phyloP scores from a whole-genome alignment of 2,888 invertebrate genomes.

The Smittia sp. region DNA sequence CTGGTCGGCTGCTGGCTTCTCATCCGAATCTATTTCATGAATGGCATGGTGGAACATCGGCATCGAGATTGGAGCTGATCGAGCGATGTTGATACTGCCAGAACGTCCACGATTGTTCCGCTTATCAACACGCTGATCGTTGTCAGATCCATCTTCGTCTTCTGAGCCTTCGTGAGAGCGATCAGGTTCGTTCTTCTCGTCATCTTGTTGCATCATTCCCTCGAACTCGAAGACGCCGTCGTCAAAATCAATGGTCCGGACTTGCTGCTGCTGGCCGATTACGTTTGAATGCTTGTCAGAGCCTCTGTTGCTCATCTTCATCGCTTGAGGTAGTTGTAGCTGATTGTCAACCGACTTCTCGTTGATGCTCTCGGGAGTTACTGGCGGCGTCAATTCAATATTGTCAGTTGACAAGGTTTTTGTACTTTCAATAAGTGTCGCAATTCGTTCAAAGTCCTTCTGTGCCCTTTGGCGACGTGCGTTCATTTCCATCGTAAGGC shows the following conservation, averaged over 20 bases:
- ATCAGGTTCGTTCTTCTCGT: background rate
- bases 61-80: slow-evolving; percentile 76
- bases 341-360: background rate
- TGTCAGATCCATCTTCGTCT: background rate
- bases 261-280: background rate
- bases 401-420: background rate
- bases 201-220: slow-evolving; percentile 32
- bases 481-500: background rate
- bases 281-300: slow-evolving; percentile 2
- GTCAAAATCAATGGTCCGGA: slow-evolving; percentile 24
- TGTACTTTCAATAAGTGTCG: slow-evolving; percentile 29
- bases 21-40: slow-evolving; percentile 33
- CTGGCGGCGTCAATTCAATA: slow-evolving; percentile 26
- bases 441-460: slow-evolving; percentile 19
- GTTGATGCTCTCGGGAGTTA: slow-evolving; percentile 34
- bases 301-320: background rate
- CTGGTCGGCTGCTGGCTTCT: slow-evolving; percentile 57
- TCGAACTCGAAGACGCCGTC: slow-evolving; percentile 36
- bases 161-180: slow-evolving; percentile 26
- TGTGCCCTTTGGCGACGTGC: slow-evolving; percentile 2
- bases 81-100: slow-evolving; percentile 57
- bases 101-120: slow-evolving; percentile 39
- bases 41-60: slow-evolving; percentile 53
- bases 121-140: background rate
- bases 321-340: background rate